Conservation (phyloP, 2,113 vertebrate species). For the Crotalus tigris region DNA sequence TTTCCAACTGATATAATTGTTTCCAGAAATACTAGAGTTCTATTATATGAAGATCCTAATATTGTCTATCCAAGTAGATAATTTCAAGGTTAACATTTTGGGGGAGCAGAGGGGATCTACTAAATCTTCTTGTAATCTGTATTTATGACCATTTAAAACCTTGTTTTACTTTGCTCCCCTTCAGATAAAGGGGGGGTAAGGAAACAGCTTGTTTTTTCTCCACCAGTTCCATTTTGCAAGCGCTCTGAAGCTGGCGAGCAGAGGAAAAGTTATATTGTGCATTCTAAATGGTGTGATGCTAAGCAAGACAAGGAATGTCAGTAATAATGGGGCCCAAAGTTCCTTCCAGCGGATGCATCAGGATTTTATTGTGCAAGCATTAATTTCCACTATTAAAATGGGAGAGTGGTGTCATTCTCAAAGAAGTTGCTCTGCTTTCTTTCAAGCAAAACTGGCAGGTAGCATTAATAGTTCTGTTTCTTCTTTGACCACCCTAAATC, state of each 20-base stretch:
- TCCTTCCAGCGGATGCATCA: conserved; percentile 52
- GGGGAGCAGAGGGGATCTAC: background rate
- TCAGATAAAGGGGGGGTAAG: background rate
- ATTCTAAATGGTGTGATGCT: conserved; percentile 44
- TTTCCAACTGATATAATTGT: background rate
- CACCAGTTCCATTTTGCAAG: background rate
- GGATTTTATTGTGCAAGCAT: conserved; percentile 54
- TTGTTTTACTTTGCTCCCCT: background rate
- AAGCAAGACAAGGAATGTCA: conserved; percentile 51
- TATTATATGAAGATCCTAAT: background rate
- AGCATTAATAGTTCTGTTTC: conserved; percentile 49
- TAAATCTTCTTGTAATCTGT: background rate
- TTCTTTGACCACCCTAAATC: conserved; percentile 40
- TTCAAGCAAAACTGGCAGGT: conserved; percentile 47
- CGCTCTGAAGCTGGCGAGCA: background rate
- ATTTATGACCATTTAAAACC: background rate
- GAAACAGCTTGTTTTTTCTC: background rate
- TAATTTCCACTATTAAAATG: conserved; percentile 48
- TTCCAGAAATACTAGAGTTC: background rate
- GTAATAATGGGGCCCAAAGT: conserved; percentile 56
- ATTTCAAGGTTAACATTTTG: background rate
- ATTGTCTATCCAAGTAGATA: background rate
- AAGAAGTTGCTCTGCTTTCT: conserved; percentile 33
- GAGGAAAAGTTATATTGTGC: conserved; percentile 38
- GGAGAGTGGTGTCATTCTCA: conserved; percentile 29